Conservation (phyloP, 2,113 vertebrate species). For the Drymodes brunneopygia region DNA sequence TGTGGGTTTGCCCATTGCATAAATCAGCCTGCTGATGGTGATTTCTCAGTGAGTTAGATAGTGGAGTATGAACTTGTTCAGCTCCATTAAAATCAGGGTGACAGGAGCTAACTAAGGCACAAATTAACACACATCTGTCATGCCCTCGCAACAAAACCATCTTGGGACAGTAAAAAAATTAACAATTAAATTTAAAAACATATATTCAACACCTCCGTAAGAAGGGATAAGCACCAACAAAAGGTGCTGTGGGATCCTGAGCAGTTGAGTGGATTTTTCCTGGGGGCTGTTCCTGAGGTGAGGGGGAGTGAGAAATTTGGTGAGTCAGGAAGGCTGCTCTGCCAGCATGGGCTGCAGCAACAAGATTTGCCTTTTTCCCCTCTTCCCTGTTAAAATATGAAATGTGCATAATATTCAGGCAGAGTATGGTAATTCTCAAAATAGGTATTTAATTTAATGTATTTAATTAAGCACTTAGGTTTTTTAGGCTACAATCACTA, state of each 20-base stretch:
- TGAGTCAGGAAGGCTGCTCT: not conserved
- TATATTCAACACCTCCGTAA: not conserved
- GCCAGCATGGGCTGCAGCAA: not conserved
- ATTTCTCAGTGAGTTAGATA: not conserved
- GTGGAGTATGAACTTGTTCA: not conserved
- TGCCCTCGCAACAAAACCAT: not conserved
- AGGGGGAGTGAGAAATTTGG: not conserved
- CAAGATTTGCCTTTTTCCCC: not conserved
- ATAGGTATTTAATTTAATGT: not conserved
- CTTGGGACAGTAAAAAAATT: not conserved
- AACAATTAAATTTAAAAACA: not conserved
- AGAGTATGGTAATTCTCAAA: not conserved
- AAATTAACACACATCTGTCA: slow-evolving; percentile 1
- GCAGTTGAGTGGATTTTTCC: not conserved
- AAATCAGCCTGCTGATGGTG: not conserved
- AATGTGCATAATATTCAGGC: not conserved
- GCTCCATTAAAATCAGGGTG: slow-evolving; percentile 21
- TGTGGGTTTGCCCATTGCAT: not conserved
- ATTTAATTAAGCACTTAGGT: slow-evolving; percentile 15
- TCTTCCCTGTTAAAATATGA: not conserved
- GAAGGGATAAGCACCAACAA: not conserved
- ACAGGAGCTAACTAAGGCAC: not conserved
- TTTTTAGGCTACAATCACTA: not conserved
- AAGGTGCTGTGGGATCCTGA: not conserved
- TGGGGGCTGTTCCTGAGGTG: not conserved